Conservation (phyloP, 2,888 invertebrate genomes). For the Euphydryas editha region DNA sequence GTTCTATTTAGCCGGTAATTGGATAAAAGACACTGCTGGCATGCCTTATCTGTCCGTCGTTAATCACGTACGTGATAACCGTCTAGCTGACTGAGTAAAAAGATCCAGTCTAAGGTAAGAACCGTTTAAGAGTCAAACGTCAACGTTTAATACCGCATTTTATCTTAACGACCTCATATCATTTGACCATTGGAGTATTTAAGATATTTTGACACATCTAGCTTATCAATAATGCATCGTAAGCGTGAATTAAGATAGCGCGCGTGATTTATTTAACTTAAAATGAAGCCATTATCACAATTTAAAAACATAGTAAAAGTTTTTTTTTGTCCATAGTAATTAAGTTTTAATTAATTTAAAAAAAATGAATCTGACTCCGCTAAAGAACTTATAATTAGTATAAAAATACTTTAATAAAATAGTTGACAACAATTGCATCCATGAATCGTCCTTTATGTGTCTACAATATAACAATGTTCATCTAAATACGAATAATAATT, state of each 20-base stretch:
- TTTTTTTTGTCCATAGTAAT: no score
- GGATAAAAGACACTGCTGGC: conserved; percentile 13
- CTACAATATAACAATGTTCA: no score
- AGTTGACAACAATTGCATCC: no score
- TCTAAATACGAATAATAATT: no score
- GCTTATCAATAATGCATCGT: not conserved
- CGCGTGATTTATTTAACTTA: not conserved
- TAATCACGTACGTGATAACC: conserved; percentile 20
- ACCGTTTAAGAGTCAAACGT: not conserved
- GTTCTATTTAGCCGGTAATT: conserved; percentile 11
- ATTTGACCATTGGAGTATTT: no score
- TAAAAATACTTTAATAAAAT: no score
- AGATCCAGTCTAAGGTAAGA: not conserved
- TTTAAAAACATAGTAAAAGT: not conserved
- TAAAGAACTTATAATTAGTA: no score
- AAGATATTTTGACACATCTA: not conserved
- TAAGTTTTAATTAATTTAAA: no score
- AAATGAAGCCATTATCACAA: not conserved
- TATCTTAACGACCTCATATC: no score
- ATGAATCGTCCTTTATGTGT: no score
- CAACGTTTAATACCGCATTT: not conserved
- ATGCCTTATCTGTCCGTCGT: conserved; percentile 26
- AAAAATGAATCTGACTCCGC: no score
- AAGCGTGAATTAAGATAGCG: no score
- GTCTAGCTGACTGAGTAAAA: conserved; percentile 5